Conservation (phyloP, 64 coral and sea anemone genomes). For the Stylophora pistillata region DNA sequence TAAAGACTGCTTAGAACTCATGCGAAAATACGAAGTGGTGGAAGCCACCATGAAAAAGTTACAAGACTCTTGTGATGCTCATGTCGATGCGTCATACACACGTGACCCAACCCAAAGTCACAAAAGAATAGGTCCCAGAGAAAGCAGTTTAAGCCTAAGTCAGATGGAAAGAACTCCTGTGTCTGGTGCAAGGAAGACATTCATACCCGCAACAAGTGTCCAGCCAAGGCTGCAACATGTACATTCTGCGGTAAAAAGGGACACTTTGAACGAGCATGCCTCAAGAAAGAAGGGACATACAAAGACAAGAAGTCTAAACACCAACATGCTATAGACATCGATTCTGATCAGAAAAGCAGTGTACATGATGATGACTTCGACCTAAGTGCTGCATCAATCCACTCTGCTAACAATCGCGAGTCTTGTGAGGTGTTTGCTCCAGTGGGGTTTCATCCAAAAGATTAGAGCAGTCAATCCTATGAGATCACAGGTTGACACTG, state of each 20-base stretch:
- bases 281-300: constrained; percentile 18
- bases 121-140: constrained; percentile 50
- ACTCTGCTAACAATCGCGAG: neutral
- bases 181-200: constrained; percentile 39
- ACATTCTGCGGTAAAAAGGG: constrained; percentile 43
- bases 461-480: constrained; percentile 1
- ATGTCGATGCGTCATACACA: constrained; percentile 34
- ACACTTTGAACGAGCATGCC: constrained; percentile 66
- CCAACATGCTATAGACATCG: constrained; percentile 13
- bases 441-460: constrained; percentile 46
- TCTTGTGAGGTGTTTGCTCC: constrained; percentile 52
- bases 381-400: constrained; percentile 21
- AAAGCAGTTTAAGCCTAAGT: neutral
- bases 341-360: constrained; percentile 48
- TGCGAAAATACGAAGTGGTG: constrained; percentile 27
- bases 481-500: constrained; percentile 49
- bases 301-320: constrained; percentile 17
- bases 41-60: constrained; percentile 58
- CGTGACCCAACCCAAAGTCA: constrained; percentile 41
- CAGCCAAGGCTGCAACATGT: constrained; percentile 48
- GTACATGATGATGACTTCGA: constrained; percentile 63
- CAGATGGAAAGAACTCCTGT: constrained; percentile 37
- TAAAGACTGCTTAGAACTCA: constrained; percentile 51
- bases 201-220: constrained; percentile 30
- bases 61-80: constrained; percentile 14